Conservation (phyloP, 2,113 vertebrate genomes). For the Brachionichthys hirsutus region DNA sequence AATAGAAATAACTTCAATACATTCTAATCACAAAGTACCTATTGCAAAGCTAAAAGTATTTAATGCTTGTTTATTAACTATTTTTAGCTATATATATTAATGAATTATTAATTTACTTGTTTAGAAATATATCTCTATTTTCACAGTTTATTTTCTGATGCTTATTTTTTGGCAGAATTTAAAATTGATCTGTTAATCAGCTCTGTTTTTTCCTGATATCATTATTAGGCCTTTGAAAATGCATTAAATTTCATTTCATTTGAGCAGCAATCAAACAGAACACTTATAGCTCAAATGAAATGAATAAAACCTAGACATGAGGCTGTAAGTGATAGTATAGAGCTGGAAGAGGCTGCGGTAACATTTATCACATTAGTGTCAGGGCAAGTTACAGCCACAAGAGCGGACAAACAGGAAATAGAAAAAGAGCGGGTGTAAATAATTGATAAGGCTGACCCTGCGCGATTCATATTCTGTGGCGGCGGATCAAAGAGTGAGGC, state of each 20-base stretch:
- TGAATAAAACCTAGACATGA: constrained; percentile 18
- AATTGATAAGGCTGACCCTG: constrained; percentile 78
- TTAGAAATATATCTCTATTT: too few relatives aligned
- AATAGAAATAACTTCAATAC: too few relatives aligned
- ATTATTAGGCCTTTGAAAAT: too few relatives aligned
- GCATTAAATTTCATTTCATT: too few relatives aligned
- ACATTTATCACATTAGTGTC: constrained; percentile 74
- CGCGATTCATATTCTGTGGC: constrained; percentile 70
- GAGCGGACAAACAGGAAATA: constrained; percentile 75
- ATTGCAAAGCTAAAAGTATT: not conserved
- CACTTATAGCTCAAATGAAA: too few relatives aligned
- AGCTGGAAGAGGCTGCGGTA: constrained; percentile 60
- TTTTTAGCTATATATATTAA: not conserved
- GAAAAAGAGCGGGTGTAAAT: constrained; percentile 75
- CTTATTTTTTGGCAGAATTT: too few relatives aligned
- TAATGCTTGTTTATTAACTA: not conserved
- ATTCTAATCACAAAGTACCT: too few relatives aligned
- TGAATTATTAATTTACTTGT: too few relatives aligned
- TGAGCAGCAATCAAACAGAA: too few relatives aligned
- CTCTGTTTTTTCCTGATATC: too few relatives aligned
- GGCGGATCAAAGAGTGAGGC: constrained; percentile 70
- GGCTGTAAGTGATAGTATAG: constrained; percentile 60
- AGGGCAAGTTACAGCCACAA: constrained; percentile 72
- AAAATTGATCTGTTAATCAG: too few relatives aligned
- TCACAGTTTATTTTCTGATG: too few relatives aligned